phyloP scores from a whole-genome alignment of 2,888 invertebrate species.

The Didymodactylos carnosus region DNA sequence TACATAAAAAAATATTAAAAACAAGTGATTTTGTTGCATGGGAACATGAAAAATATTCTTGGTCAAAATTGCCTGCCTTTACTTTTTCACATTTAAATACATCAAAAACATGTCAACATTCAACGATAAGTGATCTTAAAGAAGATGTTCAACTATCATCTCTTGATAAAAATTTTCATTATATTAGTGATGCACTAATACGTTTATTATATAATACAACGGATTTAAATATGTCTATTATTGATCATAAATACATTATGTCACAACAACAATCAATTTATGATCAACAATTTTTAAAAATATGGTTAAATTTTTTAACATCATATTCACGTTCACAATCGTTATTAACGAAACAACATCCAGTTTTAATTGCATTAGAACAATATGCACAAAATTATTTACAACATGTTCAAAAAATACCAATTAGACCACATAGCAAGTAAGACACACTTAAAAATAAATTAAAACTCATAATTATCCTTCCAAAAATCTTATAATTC shows the following conservation, averaged over 20 bases:
- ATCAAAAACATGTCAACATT: not conserved
- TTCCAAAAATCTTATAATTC: no score
- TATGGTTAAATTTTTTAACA: not conserved
- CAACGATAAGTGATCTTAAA: slow-evolving; percentile 20
- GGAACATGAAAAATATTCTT: slow-evolving; percentile 13
- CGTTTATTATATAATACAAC: slow-evolving; percentile 38
- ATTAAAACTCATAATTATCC: no score
- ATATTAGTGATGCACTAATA: slow-evolving; percentile 62
- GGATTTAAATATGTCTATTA: slow-evolving; percentile 15
- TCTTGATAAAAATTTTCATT: slow-evolving; percentile 48
- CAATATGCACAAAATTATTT: slow-evolving; percentile 9
- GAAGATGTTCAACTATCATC: slow-evolving; percentile 42
- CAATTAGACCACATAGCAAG: slow-evolving; percentile 8
- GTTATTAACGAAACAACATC: slow-evolving; percentile 2
- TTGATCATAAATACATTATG: not conserved
- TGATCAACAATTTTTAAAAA: slow-evolving; percentile 39
- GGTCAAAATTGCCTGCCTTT: slow-evolving; percentile 2
- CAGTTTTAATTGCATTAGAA: not conserved
- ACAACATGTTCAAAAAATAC: slow-evolving; percentile 10
- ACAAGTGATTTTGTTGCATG: slow-evolving; percentile 10
- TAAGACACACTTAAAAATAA: no score
- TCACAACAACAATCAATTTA: slow-evolving; percentile 48
- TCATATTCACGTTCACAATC: not conserved
- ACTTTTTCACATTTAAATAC: slow-evolving; percentile 11
- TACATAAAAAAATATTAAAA: slow-evolving; percentile 12